These are phyloP conservation scores for Solea solea DNA, from an alignment of 2,113 vertebrate genomes.

Conservation along the genomic window DNA sequence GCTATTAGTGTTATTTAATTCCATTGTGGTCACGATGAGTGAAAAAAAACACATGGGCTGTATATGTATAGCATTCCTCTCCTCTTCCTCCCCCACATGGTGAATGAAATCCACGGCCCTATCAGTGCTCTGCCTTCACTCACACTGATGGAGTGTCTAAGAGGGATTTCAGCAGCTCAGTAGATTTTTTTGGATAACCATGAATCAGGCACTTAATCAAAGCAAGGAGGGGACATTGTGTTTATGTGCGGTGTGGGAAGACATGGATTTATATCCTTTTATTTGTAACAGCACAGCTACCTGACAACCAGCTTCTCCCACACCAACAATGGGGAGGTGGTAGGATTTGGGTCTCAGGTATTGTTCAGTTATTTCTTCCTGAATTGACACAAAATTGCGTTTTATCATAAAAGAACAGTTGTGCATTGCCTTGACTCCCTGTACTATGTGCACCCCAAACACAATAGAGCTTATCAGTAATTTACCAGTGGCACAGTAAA, in stretches of 20 bases:
- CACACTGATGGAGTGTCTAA: conserved; percentile 52
- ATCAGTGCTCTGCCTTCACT: conserved; percentile 52
- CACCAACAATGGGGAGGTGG: conserved; percentile 24
- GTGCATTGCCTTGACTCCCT: background rate
- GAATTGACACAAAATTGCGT: background rate
- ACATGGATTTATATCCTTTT: conserved; percentile 37
- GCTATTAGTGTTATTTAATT: conserved; percentile 17
- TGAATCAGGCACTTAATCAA: conserved; percentile 62
- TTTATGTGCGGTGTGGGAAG: conserved; percentile 27
- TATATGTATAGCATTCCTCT: conserved; percentile 41
- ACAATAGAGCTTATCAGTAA: conserved; percentile 45
- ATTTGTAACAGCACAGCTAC: conserved; percentile 25
- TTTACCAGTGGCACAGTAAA: conserved; percentile 28
- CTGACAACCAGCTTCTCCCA: conserved; percentile 24
- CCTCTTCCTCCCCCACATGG: conserved; percentile 53
- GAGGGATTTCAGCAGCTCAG: conserved; percentile 51
- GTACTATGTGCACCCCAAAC: conserved; percentile 6
- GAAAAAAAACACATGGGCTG: conserved; percentile 31
- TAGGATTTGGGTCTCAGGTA: conserved; percentile 22
- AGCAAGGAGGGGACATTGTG: conserved; percentile 27
- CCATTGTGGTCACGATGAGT: conserved; percentile 50
- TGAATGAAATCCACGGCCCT: conserved; percentile 39
- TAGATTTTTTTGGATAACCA: conserved; percentile 50
- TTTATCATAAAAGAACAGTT: conserved; percentile 16
- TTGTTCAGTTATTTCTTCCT: conserved; percentile 29